Evolutionary conservation across 2,888 invertebrate genomes (phyloP).

Genomic region (Ethmia dodecea): DNA sequence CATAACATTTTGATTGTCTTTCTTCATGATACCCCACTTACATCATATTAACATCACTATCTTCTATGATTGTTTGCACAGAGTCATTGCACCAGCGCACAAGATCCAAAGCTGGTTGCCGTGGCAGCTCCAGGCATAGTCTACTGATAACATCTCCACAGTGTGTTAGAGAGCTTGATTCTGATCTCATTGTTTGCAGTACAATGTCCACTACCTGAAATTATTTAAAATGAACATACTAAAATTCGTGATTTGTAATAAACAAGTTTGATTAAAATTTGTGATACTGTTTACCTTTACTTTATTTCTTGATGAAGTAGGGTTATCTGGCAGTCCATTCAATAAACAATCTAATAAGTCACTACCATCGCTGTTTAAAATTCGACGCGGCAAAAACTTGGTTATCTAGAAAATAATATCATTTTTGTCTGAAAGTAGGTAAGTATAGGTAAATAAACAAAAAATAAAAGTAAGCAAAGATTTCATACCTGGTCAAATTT

Average conservation of each 20-base stretch:
- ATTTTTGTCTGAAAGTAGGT: no score
- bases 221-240: no score
- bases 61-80: slow-evolving; percentile 58
- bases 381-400: slow-evolving; percentile 41
- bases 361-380: slow-evolving; percentile 52
- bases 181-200: slow-evolving; percentile 45
- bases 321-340: slow-evolving; percentile 46
- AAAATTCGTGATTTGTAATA: no score
- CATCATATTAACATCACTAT: slow-evolving; percentile 67
- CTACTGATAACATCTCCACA: slow-evolving; percentile 54
- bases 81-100: slow-evolving; percentile 57
- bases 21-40: slow-evolving; percentile 31
- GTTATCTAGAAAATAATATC: slow-evolving; percentile 48
- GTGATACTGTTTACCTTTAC: slow-evolving; percentile 34
- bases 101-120: slow-evolving; percentile 39
- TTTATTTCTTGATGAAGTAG: slow-evolving; percentile 32
- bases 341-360: slow-evolving; percentile 50
- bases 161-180: slow-evolving; percentile 53
- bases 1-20: no score
- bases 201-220: slow-evolving; percentile 47
- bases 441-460: background rate
- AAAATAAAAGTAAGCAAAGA: background rate
- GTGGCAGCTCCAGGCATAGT: slow-evolving; percentile 51
- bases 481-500: slow-evolving; percentile 43
- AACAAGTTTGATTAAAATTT: no score